Evolutionary conservation across 2,113 vertebrate species (phyloP), one percentile per base, ranked within the genome.

Genomic region (Sporophila hypoxantha): DNA sequence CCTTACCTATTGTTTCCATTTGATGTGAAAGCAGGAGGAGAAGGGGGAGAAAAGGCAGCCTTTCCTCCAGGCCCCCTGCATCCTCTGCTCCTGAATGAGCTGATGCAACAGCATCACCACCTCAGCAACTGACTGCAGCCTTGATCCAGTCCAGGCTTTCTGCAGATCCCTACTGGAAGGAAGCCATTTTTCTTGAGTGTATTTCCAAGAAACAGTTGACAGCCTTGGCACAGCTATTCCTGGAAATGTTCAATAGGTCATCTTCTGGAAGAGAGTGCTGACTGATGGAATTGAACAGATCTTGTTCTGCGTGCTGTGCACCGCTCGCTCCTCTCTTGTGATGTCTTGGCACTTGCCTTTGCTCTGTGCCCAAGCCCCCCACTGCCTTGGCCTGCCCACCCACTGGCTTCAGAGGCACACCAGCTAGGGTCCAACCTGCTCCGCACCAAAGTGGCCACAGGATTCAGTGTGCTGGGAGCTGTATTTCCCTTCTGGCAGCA

Each of bases 141-240:
- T 53, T 11, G 80, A 91, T 98, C 97, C 97, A 97, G 95, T 94
- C 96, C 97, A 27, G 97, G 94, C 95, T 98, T 98, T 97, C 94
- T 68, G 93, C 91, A 88, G 93, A 93, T 96, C 94, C 92, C 90
- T 61, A 78, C 93, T 97, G 97, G 97, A 97, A 96, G 88, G 71
- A 92, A 70, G 97, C 97, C 97, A 97, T 95, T 95, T 96, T 95
- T 95, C 96, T 90, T 96, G 94, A 97, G 96, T 95, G 95, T 95
- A 97, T 97, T 98, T 98, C 97, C 97, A 98, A 98, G 97, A 98
- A 98, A 98, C 97, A 97, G 97, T 97, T 96, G 97, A 97, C 97
- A 95, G 95, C 95, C 95, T 97, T 97, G 96, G 96, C 97, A 96
- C 93, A 81, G 96, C 96, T 97, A 93, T 98, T 98, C 97, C 97